Base-by-base conservation (phyloP, 1,140 invertebrate species). In the Conus ventricosus region DNA sequence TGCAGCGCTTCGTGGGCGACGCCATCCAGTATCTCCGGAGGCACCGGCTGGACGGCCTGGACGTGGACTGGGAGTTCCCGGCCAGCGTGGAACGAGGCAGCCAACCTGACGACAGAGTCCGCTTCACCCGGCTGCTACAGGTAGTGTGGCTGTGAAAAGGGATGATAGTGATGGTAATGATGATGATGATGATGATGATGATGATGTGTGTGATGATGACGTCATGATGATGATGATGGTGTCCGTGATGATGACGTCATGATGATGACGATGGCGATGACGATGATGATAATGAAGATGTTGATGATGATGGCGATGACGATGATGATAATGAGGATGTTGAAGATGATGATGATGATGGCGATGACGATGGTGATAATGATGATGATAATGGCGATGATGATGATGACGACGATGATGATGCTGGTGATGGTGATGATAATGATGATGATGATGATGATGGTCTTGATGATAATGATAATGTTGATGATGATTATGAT, bases 51-150 rank as follows among this genome's bases (percentile, higher is more conserved):
- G 98, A 99, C 95, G 99, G 99, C 6, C 96, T 99, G 25, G 98
- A 99, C 95, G 95, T 99, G 89, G 98, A 99, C 94, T 99, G 98
- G 98, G 98, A 99, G 94, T 99, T 99, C 96, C 98, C 98, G 1
- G 91, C 76, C 25, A 57, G 60, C 81, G 20, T 13, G 20, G 55
- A 88, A 53, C 83, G 92, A 75, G 92, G 92, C 2, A 89, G 92
- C 11, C 25, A 23, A 10, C 51, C 91, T 15, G 81, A 13, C 15
- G 92, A 92, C 85, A 90, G 90, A 81, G 27, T n/a, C 7, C 88
- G 91, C n/a, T 93, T 91, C 88, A 91, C 91, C 13, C 17, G 55
- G 13, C 85, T 92, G 55, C 20, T 92, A 15, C 87, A 90, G 90
- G 92, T 92, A 11, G 39, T 39, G 39, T 39, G 39, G 39, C 39